Conservation (phyloP, 2,113 vertebrate species). For the Panthera tigris region DNA sequence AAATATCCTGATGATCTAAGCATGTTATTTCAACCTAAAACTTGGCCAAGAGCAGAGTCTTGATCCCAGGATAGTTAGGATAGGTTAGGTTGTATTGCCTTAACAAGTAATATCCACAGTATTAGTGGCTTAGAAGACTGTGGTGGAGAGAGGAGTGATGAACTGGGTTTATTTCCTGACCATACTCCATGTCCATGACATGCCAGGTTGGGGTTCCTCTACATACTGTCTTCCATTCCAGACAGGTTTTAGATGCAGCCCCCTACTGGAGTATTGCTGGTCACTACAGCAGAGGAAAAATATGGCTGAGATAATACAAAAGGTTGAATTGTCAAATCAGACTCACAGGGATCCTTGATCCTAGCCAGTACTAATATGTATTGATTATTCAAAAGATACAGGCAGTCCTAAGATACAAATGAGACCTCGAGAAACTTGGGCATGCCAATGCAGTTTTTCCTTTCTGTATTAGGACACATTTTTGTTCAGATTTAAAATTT, state of each 20-base stretch:
- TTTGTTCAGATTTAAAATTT: constrained; percentile 2
- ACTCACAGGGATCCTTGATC: background rate
- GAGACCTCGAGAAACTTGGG: background rate
- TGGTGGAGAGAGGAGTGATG: too few species aligned
- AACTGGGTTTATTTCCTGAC: background rate
- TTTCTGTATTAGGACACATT: background rate
- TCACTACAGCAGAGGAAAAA: background rate
- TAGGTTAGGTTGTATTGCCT: background rate
- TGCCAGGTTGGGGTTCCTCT: background rate
- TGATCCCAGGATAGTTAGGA: background rate
- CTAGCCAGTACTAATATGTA: background rate
- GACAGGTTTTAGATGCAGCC: background rate
- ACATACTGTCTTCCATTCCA: background rate
- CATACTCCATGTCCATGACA: background rate
- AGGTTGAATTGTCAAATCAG: background rate
- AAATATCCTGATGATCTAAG: background rate
- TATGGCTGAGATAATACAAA: background rate
- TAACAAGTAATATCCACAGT: background rate
- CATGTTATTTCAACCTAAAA: background rate
- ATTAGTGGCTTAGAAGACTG: background rate
- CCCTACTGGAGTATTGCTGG: background rate
- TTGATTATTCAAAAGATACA: background rate
- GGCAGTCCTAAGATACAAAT: background rate
- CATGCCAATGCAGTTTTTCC: background rate
- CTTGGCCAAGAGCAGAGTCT: background rate